Conservation (phyloP, 2,113 vertebrate genomes). For the Calidris pugnax region DNA sequence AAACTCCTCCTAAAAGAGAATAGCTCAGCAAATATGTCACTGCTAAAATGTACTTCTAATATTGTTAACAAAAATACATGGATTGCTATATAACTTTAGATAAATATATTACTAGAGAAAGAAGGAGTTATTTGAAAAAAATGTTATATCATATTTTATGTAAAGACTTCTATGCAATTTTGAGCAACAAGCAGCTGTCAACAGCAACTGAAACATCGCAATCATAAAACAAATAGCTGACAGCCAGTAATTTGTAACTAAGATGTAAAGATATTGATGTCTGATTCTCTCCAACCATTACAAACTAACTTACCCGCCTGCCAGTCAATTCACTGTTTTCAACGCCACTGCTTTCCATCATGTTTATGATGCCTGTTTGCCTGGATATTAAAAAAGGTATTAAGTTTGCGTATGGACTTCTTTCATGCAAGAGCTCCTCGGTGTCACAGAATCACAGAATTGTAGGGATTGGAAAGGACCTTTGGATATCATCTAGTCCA, state of each 20-base stretch:
- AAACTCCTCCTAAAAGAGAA: neutral
- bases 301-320: neutral
- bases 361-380: neutral
- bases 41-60: neutral
- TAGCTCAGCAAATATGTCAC: neutral
- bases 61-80: neutral
- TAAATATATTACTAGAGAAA: neutral
- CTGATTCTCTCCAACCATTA: neutral
- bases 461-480: too few relatives aligned
- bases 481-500: too few relatives aligned
- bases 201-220: neutral
- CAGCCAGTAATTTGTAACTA: neutral
- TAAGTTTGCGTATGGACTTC: neutral
- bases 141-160: neutral
- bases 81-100: neutral
- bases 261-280: neutral
- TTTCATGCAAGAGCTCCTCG: neutral
- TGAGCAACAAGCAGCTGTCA: neutral
- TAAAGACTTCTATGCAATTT: neutral
- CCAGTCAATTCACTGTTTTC: neutral
- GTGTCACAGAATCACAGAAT: neutral
- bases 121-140: neutral
- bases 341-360: neutral
- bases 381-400: neutral
- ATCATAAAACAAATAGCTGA: conserved; percentile 4